phyloP scores from a whole-genome alignment of 1,140 invertebrate genomes.

The Apocrypta bakeri region DNA sequence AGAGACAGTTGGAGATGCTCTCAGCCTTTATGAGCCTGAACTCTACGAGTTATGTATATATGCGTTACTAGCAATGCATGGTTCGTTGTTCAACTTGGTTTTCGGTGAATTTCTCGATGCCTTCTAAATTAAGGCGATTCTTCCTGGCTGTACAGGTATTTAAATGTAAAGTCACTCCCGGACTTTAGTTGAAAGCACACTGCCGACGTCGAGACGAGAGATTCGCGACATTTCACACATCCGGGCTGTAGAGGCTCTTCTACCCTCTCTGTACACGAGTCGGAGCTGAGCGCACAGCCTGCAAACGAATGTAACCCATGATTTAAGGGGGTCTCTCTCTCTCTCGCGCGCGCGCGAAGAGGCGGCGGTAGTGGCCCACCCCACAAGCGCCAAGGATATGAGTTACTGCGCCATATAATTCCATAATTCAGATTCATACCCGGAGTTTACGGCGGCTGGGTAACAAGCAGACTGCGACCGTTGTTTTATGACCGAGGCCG shows the following conservation, averaged over 20 bases:
- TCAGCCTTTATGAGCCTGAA: constrained; percentile 7
- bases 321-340: constrained; percentile 63
- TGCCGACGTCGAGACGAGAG: constrained; percentile 6
- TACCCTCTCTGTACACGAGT: background rate
- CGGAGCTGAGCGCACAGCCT: constrained; percentile 13
- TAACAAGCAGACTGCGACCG: constrained; percentile 68
- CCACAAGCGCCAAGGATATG: constrained; percentile 63
- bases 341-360: background rate
- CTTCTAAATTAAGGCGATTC: no score
- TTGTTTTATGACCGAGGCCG: constrained; percentile 62
- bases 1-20: background rate
- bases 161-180: no score
- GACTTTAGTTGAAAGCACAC: no score
- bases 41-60: background rate
- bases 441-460: constrained; percentile 67
- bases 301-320: constrained; percentile 64
- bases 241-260: background rate
- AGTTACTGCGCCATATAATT: constrained; percentile 68
- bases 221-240: constrained; percentile 33
- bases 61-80: no score
- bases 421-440: constrained; percentile 69
- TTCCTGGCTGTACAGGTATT: no score
- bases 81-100: no score
- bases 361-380: constrained; percentile 53
- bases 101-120: background rate